These are phyloP conservation scores for Gasterosteus nipponicus DNA, from an alignment of 2,113 vertebrate species.

Conservation along the genomic window DNA sequence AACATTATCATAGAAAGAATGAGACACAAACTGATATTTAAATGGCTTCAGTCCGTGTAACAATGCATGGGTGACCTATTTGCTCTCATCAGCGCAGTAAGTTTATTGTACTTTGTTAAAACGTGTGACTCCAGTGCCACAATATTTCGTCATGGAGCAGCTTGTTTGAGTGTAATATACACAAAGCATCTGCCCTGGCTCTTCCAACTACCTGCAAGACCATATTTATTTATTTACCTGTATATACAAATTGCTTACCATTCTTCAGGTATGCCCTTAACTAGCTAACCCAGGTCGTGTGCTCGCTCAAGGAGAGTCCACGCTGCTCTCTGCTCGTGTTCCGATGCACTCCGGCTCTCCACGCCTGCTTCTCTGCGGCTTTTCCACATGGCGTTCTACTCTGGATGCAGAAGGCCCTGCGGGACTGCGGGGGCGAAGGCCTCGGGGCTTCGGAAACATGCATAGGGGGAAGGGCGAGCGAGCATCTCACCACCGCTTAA, in stretches of 20 bases:
- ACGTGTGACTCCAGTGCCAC: not conserved
- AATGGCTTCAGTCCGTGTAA: conserved; percentile 11
- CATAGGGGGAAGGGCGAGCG: conserved; percentile 27
- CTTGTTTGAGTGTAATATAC: not conserved
- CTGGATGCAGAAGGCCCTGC: conserved; percentile 6
- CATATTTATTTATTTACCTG: not conserved
- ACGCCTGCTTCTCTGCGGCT: conserved; percentile 22
- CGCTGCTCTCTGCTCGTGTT: not conserved
- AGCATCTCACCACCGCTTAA: conserved; percentile 47
- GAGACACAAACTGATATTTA: conserved; percentile 20
- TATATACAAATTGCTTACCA: not conserved
- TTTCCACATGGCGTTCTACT: conserved; percentile 28
- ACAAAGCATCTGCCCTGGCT: not conserved
- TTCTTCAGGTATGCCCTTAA: not conserved
- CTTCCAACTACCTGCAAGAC: not conserved
- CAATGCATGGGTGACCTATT: conserved; percentile 40
- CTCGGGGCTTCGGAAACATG: conserved; percentile 33
- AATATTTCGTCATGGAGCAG: not conserved
- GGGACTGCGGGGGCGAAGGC: conserved; percentile 16
- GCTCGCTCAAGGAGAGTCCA: not conserved
- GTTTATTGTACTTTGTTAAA: not conserved
- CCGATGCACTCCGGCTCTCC: conserved; percentile 4
- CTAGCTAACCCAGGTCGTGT: not conserved
- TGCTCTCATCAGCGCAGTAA: not conserved
- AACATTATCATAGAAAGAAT: conserved; percentile 34